phyloP scores from a whole-genome alignment of 2,113 vertebrate species.

The Barbus barbus region DNA sequence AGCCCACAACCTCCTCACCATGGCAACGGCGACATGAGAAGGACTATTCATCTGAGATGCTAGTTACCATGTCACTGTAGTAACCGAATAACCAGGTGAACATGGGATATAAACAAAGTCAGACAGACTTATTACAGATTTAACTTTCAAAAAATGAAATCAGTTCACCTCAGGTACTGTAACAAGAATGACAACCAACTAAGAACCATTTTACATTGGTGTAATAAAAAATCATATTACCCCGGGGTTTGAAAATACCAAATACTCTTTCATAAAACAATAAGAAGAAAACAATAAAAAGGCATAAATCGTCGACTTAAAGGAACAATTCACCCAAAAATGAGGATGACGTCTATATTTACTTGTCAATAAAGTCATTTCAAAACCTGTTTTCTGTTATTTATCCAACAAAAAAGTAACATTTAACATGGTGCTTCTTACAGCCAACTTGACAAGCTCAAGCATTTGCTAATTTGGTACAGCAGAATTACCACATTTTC shows the following conservation, averaged over 20 bases:
- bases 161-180: not conserved
- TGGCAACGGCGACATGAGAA: conserved; percentile 51
- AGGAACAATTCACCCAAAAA: not conserved
- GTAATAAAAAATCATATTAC: not conserved
- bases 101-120: conserved; percentile 16
- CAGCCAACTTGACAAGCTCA: not conserved
- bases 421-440: not conserved
- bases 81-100: conserved; percentile 64
- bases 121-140: not conserved
- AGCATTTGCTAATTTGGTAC: not conserved
- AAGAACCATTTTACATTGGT: not conserved
- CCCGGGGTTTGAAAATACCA: not conserved
- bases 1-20: conserved; percentile 34
- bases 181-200: not conserved
- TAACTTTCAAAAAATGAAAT: no score
- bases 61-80: conserved; percentile 52
- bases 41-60: conserved; percentile 50
- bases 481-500: not conserved
- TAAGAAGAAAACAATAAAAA: not conserved
- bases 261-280: not conserved
- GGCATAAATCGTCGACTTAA: not conserved
- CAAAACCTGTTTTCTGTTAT: not conserved
- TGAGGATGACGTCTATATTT: not conserved
- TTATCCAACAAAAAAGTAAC: not conserved
- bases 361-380: not conserved